These are phyloP conservation scores for Elmis aenea DNA, from an alignment of 2,888 invertebrate genomes.

Conservation along the genomic window DNA sequence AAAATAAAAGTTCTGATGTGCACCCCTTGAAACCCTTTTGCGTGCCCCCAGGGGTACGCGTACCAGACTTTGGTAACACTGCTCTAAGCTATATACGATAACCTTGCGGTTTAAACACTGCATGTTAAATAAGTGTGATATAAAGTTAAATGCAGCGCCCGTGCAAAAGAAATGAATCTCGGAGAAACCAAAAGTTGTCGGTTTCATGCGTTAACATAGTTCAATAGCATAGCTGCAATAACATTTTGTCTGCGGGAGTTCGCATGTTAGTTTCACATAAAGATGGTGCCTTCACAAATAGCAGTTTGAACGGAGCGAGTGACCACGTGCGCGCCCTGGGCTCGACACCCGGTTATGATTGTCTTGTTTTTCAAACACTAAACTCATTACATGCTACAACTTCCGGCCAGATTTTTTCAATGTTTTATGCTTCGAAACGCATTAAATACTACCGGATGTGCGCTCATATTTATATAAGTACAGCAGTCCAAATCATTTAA, in stretches of 20 bases:
- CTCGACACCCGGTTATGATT: constrained; percentile 14
- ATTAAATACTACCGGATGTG: constrained; percentile 29
- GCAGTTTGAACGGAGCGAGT: constrained; percentile 6
- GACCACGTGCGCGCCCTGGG: constrained; percentile 18
- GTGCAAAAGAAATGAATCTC: no score
- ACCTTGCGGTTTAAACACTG: no score
- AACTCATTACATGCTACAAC: constrained; percentile 27
- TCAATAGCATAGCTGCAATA: no score
- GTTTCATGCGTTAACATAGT: no score
- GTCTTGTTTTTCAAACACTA: constrained; percentile 28
- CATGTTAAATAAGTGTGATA: no score
- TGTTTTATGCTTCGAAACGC: constrained; percentile 28
- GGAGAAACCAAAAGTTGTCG: no score
- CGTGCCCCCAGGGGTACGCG: no score
- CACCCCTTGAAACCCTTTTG: no score
- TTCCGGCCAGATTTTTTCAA: constrained; percentile 28
- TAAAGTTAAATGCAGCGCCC: no score
- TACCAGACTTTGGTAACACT: no score
- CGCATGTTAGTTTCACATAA: constrained; percentile 14
- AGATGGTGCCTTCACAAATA: constrained; percentile 16
- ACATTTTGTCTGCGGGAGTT: constrained; percentile 5
- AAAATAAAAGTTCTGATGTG: no score
- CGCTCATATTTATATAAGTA: constrained; percentile 22
- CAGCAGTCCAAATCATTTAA: constrained; percentile 17
- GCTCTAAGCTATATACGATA: no score